Percentiles rank a stretch among this genome's conserved stretches.
Evolutionary conservation across 2,797 vertebrate species (phyloP).

Genomic region (Distichodus sexfasciatus): DNA sequence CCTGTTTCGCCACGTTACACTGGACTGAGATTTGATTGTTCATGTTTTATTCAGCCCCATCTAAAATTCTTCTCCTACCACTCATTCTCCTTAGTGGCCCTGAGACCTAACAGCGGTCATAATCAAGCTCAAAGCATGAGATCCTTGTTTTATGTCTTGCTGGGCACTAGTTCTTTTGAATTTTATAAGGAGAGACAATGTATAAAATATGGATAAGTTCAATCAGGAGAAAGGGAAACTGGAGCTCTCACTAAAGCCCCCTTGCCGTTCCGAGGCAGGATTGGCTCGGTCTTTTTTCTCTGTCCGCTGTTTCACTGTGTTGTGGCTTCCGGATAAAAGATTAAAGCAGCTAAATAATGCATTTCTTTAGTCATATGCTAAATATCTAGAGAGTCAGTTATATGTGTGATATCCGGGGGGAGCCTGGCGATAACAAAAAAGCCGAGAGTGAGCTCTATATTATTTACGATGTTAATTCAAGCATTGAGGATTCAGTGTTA

Average conservation of each 20-base stretch:
- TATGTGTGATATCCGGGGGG: background rate
- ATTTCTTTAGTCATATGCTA: slow-evolving; percentile 3
- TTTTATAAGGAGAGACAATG: slow-evolving; percentile 6
- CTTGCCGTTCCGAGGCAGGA: background rate
- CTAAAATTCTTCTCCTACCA: slow-evolving; percentile 8
- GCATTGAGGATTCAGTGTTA: background rate
- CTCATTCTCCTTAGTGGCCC: background rate
- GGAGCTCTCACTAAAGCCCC: background rate
- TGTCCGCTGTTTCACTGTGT: background rate
- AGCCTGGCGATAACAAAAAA: background rate
- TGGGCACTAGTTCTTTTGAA: background rate
- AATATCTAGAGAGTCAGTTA: background rate
- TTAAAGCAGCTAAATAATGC: slow-evolving; percentile 23
- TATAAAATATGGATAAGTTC: slow-evolving; percentile 13
- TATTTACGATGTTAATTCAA: slow-evolving; percentile 5
- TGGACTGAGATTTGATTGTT: background rate
- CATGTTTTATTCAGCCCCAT: slow-evolving; percentile 8
- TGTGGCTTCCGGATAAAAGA: slow-evolving; percentile 17
- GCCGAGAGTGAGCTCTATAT: background rate
- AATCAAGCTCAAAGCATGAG: background rate
- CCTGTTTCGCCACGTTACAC: background rate
- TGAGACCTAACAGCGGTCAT: background rate
- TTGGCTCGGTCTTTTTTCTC: background rate
- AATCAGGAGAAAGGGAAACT: slow-evolving; percentile 4
- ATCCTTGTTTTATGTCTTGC: slow-evolving; percentile 15